Percentiles rank a stretch among this genome's conserved stretches.
Evolutionary conservation across 2,113 vertebrate genomes (phyloP).

Genomic region (Oxyruncus cristatus): DNA sequence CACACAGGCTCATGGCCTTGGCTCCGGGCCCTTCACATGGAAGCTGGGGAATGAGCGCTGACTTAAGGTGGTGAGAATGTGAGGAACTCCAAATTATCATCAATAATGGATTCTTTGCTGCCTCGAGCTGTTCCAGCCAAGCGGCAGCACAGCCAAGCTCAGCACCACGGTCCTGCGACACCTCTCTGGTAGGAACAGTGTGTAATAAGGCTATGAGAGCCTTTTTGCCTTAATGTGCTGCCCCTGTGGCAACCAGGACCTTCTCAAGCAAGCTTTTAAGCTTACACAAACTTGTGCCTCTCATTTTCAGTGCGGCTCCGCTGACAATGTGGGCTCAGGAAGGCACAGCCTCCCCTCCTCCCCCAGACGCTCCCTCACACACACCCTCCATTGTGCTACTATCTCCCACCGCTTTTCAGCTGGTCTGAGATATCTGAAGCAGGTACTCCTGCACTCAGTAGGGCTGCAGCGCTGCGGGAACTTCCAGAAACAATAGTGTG

Average conservation of each 20-base stretch:
- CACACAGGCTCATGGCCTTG: conserved; percentile 42
- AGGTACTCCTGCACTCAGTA: neutral
- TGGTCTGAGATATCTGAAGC: neutral
- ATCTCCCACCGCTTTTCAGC: neutral
- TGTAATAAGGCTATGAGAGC: too few species aligned
- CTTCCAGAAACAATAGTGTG: neutral
- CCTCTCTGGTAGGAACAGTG: neutral
- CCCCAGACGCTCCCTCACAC: neutral
- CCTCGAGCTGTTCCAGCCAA: neutral
- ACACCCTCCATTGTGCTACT: neutral
- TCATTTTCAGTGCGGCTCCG: neutral
- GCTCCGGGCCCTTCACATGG: conserved; percentile 38
- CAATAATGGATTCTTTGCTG: neutral
- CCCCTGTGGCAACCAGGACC: neutral
- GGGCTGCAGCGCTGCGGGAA: neutral
- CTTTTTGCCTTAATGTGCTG: neutral
- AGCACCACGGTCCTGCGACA: neutral
- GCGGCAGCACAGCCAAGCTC: neutral
- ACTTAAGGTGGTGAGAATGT: conserved; percentile 51
- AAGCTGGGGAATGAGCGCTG: conserved; percentile 28
- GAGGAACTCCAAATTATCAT: conserved; percentile 21
- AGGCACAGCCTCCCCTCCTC: neutral
- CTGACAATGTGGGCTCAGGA: neutral
- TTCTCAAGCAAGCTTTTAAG: neutral
- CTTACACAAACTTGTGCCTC: neutral